These are phyloP conservation scores for Lanistes nyassanus DNA, from an alignment of 1,140 invertebrate genomes.

Conservation along the genomic window DNA sequence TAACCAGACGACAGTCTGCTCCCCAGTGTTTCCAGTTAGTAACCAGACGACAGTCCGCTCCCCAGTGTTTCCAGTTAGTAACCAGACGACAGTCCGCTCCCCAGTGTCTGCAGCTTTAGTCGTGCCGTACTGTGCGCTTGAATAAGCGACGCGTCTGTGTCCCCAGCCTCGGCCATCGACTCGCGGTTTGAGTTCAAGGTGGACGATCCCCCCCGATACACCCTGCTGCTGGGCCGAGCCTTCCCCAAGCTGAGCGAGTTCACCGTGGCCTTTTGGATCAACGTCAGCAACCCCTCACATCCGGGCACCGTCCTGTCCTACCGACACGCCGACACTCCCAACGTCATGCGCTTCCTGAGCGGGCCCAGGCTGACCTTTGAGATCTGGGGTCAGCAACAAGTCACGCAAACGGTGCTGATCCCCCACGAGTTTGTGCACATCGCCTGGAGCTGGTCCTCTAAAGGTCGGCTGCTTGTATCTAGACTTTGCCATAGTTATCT, in stretches of 20 bases:
- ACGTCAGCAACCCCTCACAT: conserved; percentile 38
- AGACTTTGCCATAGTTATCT: no score
- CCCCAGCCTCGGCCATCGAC: conserved; percentile 63
- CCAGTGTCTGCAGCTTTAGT: no score
- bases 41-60: no score
- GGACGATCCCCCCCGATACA: conserved; percentile 54
- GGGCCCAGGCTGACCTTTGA: conserved; percentile 49
- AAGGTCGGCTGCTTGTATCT: no score
- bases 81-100: not conserved
- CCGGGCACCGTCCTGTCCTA: conserved; percentile 61
- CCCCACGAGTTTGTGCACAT: conserved; percentile 55
- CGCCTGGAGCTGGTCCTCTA: conserved; percentile 56
- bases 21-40: no score
- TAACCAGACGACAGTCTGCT: no score
- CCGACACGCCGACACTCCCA: conserved; percentile 40
- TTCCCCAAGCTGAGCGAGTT: conserved; percentile 60
- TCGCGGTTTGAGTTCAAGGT: conserved; percentile 62
- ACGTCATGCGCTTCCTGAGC: conserved; percentile 46
- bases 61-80: no score
- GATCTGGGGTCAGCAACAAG: conserved; percentile 41
- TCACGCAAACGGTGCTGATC: conserved; percentile 43
- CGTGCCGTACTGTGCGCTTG: not conserved
- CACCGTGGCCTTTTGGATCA: conserved; percentile 63
- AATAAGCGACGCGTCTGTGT: not conserved
- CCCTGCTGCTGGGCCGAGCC: conserved; percentile 58